A percentile compares a stretch with the other conserved stretches of the same genome.
Conservation (phyloP, 2,113 vertebrate species). For the Rhinoptilus africanus region DNA sequence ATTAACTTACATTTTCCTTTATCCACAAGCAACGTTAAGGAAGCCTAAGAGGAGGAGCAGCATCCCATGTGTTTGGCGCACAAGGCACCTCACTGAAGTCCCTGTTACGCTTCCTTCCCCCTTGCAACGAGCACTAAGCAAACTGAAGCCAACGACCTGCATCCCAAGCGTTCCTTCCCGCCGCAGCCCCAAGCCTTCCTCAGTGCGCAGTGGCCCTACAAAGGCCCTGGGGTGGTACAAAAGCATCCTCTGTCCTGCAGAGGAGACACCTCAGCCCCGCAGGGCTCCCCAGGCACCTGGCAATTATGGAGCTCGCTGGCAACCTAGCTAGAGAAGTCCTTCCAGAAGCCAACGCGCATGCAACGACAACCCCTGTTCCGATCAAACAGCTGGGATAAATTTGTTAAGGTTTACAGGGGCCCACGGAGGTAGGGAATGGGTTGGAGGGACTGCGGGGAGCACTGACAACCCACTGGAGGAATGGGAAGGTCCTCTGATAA, state of each 20-base stretch:
- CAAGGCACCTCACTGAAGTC: fast-evolving
- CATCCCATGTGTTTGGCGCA: fast-evolving
- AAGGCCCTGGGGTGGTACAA: neutral
- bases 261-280: neutral
- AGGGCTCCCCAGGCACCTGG: neutral
- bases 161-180: fast-evolving
- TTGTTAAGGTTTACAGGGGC: neutral
- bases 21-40: neutral
- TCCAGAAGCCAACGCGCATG: fast-evolving
- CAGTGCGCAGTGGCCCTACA: neutral
- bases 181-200: neutral
- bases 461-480: neutral
- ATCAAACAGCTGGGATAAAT: neutral
- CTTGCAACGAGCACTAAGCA: neutral
- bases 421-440: neutral
- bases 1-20: neutral
- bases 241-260: neutral
- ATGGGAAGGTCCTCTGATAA: neutral
- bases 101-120: fast-evolving
- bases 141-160: fast-evolving
- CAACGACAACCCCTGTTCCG: fast-evolving
- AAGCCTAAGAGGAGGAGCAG: neutral
- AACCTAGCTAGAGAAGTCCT: neutral
- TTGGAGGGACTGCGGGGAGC: neutral
- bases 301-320: neutral